A percentile compares a stretch with the other conserved stretches of the same genome.
Evolutionary conservation across 2,113 vertebrate species (phyloP).

Genomic region (Microtus oregoni): DNA sequence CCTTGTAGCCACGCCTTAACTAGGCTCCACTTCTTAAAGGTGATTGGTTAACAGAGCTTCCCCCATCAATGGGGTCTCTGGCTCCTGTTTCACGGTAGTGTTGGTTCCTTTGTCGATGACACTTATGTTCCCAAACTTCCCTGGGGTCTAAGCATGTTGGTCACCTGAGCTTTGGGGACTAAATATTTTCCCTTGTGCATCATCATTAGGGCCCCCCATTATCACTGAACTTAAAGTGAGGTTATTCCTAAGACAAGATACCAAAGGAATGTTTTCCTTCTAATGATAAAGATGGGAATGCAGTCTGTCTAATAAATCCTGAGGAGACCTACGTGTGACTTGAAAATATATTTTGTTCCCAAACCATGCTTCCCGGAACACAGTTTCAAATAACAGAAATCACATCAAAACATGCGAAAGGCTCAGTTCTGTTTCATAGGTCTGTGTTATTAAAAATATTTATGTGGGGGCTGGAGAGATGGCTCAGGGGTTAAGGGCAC

Average conservation of each 20-base stretch:
- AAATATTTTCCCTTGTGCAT: conserved; percentile 37
- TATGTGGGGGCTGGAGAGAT: background rate
- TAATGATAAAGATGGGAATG: conserved; percentile 77
- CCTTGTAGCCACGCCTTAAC: too few species aligned
- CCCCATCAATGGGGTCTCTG: background rate
- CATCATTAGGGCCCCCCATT: conserved; percentile 59
- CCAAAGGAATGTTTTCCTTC: conserved; percentile 52
- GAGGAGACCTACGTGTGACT: conserved; percentile 15
- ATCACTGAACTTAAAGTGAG: conserved; percentile 49
- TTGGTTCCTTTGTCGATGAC: background rate
- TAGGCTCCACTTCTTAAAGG: too few species aligned
- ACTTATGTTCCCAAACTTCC: background rate
- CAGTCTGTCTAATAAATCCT: background rate
- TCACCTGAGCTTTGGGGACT: background rate
- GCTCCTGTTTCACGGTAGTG: background rate
- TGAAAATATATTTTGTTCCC: conserved; percentile 49
- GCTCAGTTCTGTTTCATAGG: conserved; percentile 25
- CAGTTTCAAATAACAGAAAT: conserved; percentile 52
- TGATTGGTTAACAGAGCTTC: too few species aligned
- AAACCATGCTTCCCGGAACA: conserved; percentile 34
- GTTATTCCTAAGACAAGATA: conserved; percentile 71
- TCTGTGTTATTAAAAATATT: conserved; percentile 41
- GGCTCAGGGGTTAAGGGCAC: too few species aligned
- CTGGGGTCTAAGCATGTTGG: background rate
- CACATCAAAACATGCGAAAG: conserved; percentile 44